phyloP scores from a whole-genome alignment of 2,113 vertebrate genomes.

The Toxostoma redivivum region DNA sequence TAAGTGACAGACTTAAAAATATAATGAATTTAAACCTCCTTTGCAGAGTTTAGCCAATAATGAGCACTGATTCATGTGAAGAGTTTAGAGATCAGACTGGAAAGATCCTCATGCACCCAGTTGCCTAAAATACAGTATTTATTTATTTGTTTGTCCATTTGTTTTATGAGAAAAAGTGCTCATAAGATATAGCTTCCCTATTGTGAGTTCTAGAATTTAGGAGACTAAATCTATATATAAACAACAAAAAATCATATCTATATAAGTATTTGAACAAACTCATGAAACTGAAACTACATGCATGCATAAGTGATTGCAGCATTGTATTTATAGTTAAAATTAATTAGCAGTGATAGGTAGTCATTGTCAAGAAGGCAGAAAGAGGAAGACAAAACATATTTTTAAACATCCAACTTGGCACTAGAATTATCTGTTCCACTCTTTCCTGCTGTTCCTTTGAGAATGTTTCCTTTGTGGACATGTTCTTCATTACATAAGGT shows the following conservation, averaged over 20 bases:
- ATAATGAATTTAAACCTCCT: not conserved
- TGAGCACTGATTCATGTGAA: not conserved
- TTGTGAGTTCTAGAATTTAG: not conserved
- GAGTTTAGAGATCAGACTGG: not conserved
- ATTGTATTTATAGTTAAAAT: not conserved
- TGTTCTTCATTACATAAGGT: not conserved
- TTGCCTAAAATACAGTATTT: not conserved
- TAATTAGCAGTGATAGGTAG: not conserved
- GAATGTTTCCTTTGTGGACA: not conserved
- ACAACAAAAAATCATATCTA: not conserved
- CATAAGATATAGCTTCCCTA: not conserved
- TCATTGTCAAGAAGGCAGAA: not conserved
- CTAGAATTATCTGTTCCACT: not conserved
- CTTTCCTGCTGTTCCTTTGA: not conserved
- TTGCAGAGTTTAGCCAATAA: not conserved
- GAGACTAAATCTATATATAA: not conserved
- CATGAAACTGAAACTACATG: not conserved
- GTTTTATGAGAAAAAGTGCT: not conserved
- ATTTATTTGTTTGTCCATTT: not conserved
- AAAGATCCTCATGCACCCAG: not conserved
- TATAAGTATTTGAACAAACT: not conserved
- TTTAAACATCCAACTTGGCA: not conserved
- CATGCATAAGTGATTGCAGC: not conserved
- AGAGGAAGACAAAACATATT: not conserved
- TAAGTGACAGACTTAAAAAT: not conserved